phyloP scores from a whole-genome alignment of 2,888 invertebrate genomes.

The Plebejus argus region DNA sequence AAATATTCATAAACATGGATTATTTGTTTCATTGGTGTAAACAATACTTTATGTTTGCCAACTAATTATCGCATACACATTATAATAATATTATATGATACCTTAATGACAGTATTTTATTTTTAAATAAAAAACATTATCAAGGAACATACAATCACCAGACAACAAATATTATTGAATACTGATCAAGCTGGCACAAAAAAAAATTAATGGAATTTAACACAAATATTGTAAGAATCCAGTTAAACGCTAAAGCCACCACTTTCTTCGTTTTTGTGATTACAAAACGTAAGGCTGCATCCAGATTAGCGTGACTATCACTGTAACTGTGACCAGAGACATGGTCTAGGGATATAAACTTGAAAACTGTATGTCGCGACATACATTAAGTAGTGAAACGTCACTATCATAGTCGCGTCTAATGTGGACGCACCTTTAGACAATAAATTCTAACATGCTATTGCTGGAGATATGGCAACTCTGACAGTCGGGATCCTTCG shows the following conservation, averaged over 20 bases:
- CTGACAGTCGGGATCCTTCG: not conserved
- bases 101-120: conserved; percentile 74
- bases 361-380: not conserved
- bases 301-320: not conserved
- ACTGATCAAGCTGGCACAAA: not conserved
- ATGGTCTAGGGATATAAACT: not conserved
- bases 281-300: not conserved
- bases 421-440: not conserved
- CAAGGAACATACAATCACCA: conserved; percentile 62
- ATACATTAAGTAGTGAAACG: too few relatives aligned
- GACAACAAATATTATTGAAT: conserved; percentile 23
- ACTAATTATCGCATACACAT: conserved; percentile 41
- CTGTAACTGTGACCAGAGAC: not conserved
- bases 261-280: conserved; percentile 8
- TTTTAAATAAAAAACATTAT: conserved; percentile 72
- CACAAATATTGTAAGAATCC: conserved; percentile 7
- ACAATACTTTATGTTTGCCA: conserved; percentile 30
- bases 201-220: not conserved
- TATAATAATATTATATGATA: conserved; percentile 49
- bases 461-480: conserved; percentile 24
- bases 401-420: not conserved
- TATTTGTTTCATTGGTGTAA: conserved; percentile 42
- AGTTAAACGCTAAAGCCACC: conserved; percentile 7
- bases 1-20: conserved; percentile 63
- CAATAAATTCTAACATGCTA: conserved; percentile 8